Conservation (phyloP, 2,113 vertebrate genomes). For the Mustela nigripes region DNA sequence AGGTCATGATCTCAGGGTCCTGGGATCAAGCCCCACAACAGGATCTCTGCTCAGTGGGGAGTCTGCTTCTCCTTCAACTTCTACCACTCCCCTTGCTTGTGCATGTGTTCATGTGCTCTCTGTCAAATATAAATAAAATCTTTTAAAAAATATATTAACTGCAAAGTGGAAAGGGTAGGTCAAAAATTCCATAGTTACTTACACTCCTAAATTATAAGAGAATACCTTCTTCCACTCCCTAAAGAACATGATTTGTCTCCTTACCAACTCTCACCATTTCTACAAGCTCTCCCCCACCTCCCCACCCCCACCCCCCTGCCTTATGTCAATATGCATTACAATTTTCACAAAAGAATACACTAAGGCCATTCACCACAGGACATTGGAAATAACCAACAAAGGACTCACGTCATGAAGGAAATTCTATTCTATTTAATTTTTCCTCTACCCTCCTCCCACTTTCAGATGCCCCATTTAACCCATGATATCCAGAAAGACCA, state of each 20-base stretch:
- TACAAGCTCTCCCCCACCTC: neutral
- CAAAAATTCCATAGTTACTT: neutral
- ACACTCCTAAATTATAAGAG: slow-evolving; percentile 5
- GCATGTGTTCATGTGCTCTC: no score
- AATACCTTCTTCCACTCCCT: neutral
- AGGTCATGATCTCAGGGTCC: no score
- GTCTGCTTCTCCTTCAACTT: no score
- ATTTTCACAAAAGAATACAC: slow-evolving; percentile 9
- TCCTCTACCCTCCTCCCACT: neutral
- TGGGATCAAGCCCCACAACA: no score
- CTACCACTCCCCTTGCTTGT: no score
- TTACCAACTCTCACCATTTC: neutral
- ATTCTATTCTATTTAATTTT: neutral
- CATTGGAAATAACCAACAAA: neutral
- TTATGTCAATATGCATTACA: neutral
- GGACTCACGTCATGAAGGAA: neutral
- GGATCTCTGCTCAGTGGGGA: no score
- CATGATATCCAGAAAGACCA: neutral
- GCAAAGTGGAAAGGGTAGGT: neutral
- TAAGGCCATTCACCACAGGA: neutral
- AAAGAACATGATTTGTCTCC: slow-evolving; percentile 8
- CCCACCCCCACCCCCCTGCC: neutral
- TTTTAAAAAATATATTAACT: no score
- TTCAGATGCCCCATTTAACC: neutral
- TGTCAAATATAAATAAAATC: no score